These are phyloP conservation scores for Falco punctatus DNA, from an alignment of 2,113 vertebrate genomes.

Conservation along the genomic window DNA sequence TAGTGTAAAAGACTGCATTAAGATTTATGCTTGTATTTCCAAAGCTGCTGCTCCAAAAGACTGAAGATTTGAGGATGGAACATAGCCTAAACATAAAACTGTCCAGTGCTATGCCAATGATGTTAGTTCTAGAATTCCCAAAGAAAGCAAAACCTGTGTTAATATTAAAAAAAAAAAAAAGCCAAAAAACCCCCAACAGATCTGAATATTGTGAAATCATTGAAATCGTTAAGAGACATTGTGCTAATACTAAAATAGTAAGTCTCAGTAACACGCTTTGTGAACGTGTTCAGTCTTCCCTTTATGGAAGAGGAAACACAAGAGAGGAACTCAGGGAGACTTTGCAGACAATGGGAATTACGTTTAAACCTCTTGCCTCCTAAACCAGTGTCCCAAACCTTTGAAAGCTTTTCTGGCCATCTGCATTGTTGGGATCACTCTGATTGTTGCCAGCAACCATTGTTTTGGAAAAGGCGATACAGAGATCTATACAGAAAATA, in stretches of 20 bases:
- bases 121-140: not conserved
- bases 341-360: not conserved
- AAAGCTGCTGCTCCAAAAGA: not conserved
- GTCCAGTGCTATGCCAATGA: not conserved
- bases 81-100: not conserved
- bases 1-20: not conserved
- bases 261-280: not conserved
- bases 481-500: not conserved
- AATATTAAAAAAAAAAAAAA: not conserved
- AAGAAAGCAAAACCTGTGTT: not conserved
- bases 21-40: conserved; percentile 32
- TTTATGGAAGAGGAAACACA: not conserved
- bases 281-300: not conserved
- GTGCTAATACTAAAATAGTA: not conserved
- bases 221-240: not conserved
- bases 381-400: not conserved
- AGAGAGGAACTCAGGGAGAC: not conserved
- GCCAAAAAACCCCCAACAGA: not conserved
- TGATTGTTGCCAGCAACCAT: not conserved
- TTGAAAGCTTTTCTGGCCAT: not conserved
- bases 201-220: not conserved
- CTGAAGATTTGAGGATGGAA: not conserved
- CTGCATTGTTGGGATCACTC: rapidly evolving
- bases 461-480: not conserved
- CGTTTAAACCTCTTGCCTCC: not conserved